These are phyloP conservation scores for Zygothrica quintamaculata DNA, from an alignment of 2,888 invertebrate genomes.

Conservation along the genomic window DNA sequence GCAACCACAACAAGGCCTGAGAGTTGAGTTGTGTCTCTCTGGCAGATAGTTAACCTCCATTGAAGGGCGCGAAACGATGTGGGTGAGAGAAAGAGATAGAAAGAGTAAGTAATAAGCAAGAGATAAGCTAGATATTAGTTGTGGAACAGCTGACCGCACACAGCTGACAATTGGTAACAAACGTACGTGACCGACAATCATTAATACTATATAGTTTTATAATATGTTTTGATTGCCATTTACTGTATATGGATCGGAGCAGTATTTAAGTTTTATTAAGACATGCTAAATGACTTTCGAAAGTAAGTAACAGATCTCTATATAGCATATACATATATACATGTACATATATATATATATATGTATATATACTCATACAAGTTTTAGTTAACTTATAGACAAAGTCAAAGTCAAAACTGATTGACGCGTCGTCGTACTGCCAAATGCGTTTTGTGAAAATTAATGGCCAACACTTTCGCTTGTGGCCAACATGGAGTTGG, in stretches of 20 bases:
- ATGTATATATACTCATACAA: too few species aligned
- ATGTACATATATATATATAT: too few species aligned
- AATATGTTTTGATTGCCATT: slow-evolving; percentile 71
- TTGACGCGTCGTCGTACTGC: slow-evolving; percentile 52
- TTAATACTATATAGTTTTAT: slow-evolving; percentile 60
- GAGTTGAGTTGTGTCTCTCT: slow-evolving; percentile 37
- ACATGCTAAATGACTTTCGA: slow-evolving; percentile 78
- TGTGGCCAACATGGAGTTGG: slow-evolving; percentile 36
- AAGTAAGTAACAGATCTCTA: slow-evolving; percentile 51
- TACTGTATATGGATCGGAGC: slow-evolving; percentile 73
- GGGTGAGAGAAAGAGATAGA: slow-evolving; percentile 13
- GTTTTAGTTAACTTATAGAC: slow-evolving; percentile 28
- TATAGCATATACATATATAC: too few species aligned
- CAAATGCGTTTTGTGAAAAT: slow-evolving; percentile 71
- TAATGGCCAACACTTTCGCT: slow-evolving; percentile 74
- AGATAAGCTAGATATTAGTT: too few species aligned
- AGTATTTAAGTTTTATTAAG: slow-evolving; percentile 73
- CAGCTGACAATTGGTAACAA: slow-evolving; percentile 9
- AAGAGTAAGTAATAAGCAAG: too few species aligned
- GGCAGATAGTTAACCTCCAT: slow-evolving; percentile 51
- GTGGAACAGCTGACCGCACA: slow-evolving; percentile 9
- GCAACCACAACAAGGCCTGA: slow-evolving; percentile 47
- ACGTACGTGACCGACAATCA: slow-evolving; percentile 50
- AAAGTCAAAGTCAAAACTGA: slow-evolving; percentile 57
- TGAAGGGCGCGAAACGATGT: slow-evolving; percentile 59